These are phyloP conservation scores for Teleopsis dalmanni DNA, from an alignment of 1,140 invertebrate genomes.

Conservation along the genomic window DNA sequence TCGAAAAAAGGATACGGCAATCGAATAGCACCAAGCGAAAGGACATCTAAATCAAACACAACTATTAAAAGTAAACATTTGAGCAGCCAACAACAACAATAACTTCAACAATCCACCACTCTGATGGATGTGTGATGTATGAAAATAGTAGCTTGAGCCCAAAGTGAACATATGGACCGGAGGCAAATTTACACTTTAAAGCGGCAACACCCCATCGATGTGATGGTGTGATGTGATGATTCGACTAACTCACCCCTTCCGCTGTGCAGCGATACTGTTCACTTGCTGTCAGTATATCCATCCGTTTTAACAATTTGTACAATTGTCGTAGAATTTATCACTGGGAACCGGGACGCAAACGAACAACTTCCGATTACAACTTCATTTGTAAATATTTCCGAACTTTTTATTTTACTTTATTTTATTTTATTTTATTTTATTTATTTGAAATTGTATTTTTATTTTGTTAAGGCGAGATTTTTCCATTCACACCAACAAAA, in stretches of 20 bases:
- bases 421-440: background rate
- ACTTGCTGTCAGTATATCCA: conserved; percentile 38
- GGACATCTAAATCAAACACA: conserved; percentile 18
- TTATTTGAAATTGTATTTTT: no score
- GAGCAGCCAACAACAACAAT: conserved; percentile 19
- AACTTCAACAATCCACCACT: no score
- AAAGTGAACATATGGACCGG: conserved; percentile 40
- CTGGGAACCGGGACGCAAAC: conserved; percentile 24
- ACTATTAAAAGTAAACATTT: conserved; percentile 45
- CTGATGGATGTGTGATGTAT: no score
- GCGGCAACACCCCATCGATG: no score
- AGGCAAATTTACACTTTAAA: conserved; percentile 2
- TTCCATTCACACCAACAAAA: no score
- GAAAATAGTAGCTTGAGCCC: no score
- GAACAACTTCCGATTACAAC: conserved; percentile 45
- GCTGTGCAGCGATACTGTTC: no score
- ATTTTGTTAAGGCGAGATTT: no score
- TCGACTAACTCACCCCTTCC: no score
- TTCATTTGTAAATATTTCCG: conserved; percentile 43
- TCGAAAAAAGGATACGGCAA: conserved; percentile 24
- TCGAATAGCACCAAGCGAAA: background rate
- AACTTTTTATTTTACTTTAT: conserved; percentile 1
- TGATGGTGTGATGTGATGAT: no score
- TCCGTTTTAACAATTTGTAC: conserved; percentile 44
- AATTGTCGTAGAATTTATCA: conserved; percentile 40